Evolutionary conservation across 2,113 vertebrate genomes (phyloP).

Genomic region (Parotia lawesii): DNA sequence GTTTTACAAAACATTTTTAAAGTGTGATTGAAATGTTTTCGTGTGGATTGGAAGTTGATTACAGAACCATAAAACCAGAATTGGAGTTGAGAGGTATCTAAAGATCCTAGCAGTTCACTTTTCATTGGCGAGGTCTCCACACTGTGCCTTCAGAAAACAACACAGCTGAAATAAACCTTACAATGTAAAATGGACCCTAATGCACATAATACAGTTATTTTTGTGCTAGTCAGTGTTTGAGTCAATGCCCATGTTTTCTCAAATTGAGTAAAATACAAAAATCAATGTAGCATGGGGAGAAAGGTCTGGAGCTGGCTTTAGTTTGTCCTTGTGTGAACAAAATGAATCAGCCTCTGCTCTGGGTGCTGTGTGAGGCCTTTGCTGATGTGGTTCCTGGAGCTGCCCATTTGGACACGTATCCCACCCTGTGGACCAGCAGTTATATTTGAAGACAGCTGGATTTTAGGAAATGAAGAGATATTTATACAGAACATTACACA

Average conservation of each 20-base stretch:
- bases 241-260: neutral
- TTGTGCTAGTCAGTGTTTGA: neutral
- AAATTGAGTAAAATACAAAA: neutral
- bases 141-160: neutral
- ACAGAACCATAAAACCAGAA: neutral
- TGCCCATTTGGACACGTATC: rapidly evolving
- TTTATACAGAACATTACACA: neutral
- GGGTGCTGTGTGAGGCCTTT: neutral
- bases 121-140: neutral
- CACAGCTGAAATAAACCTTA: neutral
- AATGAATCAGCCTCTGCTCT: neutral
- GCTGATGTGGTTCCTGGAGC: neutral
- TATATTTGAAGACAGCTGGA: neutral
- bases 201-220: neutral
- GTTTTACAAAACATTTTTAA: neutral
- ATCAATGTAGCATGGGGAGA: neutral
- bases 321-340: neutral
- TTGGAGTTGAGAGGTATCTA: neutral
- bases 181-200: neutral
- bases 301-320: neutral
- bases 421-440: neutral
- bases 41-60: neutral
- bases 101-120: neutral
- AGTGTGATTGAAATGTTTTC: neutral
- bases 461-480: neutral